Evolutionary conservation across 2,888 invertebrate species (phyloP), one percentile per base, ranked within the genome.

Genomic region (Anagyrus pseudococci): DNA sequence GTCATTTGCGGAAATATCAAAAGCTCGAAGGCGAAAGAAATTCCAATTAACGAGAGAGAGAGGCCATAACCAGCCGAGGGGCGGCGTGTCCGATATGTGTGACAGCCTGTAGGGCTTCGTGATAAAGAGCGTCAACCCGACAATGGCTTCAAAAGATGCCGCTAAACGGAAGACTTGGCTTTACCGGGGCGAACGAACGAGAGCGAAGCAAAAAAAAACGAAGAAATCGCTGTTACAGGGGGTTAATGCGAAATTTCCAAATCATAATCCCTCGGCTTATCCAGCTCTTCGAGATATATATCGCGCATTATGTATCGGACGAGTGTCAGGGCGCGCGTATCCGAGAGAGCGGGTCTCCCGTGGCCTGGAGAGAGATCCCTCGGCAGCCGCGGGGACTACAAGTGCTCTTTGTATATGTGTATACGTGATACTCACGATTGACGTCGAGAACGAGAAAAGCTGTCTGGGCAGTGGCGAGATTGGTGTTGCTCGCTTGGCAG

Each of bases 401-500:
- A 10, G 8, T 25, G 20, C 13, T n/a, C n/a, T n/a, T n/a, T n/a
- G n/a, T n/a, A n/a, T n/a, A 29, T 29, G 10, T 29, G 29, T 29
- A 29, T 29, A 29, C 29, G n/a, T n/a, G 46, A 33, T 75, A 92
- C 94, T 92, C 83, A 94, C 94, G 85, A 83, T 94, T 93, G 70
- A 94, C 87, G 82, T 94, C 91, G 79, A 94, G 84, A 71, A 92
- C 89, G 74, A 92, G 87, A 70, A 90, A 87, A 82, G 89, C 91
- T 72, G 89, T 88, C 76, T 89, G 88, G 10, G 94, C 91, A 54
- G 88, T 88, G 46, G 90, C 90, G 72, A 93, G 83, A 81, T 92
- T 92, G 69, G 93, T 94, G 81, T 94, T 94, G 73, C 90, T 89
- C 26, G 94, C 94, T 82, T 93, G 92, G 82, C 94, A 94, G 73